A percentile compares a stretch with the other conserved stretches of the same genome.
These are phyloP conservation scores for Lophius piscatorius DNA, from an alignment of 2,113 vertebrate genomes.

Conservation along the genomic window DNA sequence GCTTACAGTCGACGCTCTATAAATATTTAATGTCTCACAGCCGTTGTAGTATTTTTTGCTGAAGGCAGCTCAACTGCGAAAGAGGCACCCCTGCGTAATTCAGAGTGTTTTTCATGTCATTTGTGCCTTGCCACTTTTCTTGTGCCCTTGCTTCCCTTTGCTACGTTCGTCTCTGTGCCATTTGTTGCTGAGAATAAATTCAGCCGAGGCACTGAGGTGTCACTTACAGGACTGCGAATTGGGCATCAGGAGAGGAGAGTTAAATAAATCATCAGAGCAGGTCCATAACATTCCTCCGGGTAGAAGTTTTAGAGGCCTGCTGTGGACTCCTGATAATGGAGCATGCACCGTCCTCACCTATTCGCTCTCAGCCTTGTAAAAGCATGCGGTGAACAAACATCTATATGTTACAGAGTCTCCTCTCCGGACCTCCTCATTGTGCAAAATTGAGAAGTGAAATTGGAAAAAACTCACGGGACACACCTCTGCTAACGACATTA, in stretches of 20 bases:
- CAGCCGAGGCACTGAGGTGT: slow-evolving; percentile 29
- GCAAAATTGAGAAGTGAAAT: too few species aligned
- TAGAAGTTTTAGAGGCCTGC: slow-evolving; percentile 34
- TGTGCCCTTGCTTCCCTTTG: not conserved
- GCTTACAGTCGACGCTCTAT: slow-evolving; percentile 65
- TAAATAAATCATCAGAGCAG: slow-evolving; percentile 36
- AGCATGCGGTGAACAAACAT: too few species aligned
- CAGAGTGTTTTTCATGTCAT: slow-evolving; percentile 84
- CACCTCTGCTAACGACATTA: too few species aligned
- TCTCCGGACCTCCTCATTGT: too few species aligned
- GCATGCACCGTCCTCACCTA: too few species aligned
- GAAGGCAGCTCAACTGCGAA: slow-evolving; percentile 83
- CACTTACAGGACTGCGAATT: slow-evolving; percentile 51
- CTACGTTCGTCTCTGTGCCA: slow-evolving; percentile 20
- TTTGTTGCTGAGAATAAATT: slow-evolving; percentile 46
- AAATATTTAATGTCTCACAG: slow-evolving; percentile 91
- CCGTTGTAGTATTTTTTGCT: slow-evolving; percentile 82
- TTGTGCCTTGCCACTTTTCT: slow-evolving; percentile 44
- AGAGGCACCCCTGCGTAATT: slow-evolving; percentile 82
- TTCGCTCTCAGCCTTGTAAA: too few species aligned
- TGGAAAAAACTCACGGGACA: too few species aligned
- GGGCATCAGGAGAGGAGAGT: slow-evolving; percentile 40
- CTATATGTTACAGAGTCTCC: too few species aligned
- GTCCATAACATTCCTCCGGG: slow-evolving; percentile 16
- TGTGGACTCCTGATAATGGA: too few species aligned